Evolutionary conservation across 2,113 vertebrate species (phyloP).

Genomic region (Coturnix japonica): DNA sequence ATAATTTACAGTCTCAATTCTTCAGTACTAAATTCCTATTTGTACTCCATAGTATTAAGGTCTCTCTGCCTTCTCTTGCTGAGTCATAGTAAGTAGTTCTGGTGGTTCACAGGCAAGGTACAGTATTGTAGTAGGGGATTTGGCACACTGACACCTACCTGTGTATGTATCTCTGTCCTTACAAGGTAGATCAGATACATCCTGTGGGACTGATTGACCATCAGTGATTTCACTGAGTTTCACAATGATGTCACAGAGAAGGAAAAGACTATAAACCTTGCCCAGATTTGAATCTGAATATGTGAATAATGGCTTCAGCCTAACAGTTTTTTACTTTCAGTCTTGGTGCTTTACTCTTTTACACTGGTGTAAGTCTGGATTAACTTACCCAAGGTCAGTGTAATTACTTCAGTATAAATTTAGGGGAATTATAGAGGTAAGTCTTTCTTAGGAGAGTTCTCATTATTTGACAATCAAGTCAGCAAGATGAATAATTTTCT

Average conservation of each 20-base stretch:
- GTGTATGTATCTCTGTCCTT: not conserved
- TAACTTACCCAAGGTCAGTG: not conserved
- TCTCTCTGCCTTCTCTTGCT: not conserved
- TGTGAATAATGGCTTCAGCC: not conserved
- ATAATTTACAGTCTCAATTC: conserved; percentile 30
- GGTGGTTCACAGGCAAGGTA: not conserved
- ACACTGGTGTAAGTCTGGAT: not conserved
- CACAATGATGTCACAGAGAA: not conserved
- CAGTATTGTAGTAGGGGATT: not conserved
- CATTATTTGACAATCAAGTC: not conserved
- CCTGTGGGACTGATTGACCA: not conserved
- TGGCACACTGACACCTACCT: not conserved
- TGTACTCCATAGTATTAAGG: not conserved
- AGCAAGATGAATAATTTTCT: not conserved
- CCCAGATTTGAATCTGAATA: not conserved
- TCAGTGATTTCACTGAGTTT: not conserved
- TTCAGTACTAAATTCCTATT: conserved; percentile 8
- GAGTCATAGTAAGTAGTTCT: not conserved
- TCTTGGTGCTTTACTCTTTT: not conserved
- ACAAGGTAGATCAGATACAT: not conserved
- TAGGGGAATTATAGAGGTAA: not conserved
- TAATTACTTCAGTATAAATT: not conserved
- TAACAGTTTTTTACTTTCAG: not conserved
- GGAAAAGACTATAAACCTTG: not conserved
- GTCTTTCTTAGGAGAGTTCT: not conserved